phyloP scores from a whole-genome alignment of 2,113 vertebrate species.

The Entelurus aequoreus region DNA sequence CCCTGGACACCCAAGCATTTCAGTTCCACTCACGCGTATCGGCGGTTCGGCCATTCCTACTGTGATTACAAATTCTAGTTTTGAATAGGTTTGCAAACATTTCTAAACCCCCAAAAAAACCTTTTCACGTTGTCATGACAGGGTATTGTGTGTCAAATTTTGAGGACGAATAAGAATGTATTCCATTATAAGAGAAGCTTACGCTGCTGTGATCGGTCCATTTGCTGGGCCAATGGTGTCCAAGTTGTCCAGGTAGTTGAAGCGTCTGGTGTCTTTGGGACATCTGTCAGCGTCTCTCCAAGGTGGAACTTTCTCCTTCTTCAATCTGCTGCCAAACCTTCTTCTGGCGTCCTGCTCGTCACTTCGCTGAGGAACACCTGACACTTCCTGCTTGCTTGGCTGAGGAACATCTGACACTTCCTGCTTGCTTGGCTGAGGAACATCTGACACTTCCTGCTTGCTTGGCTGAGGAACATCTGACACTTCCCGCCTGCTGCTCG shows the following conservation, averaged over 20 bases:
- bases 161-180: too few species aligned
- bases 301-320: slow-evolving; percentile 63
- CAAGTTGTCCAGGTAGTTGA: slow-evolving; percentile 90
- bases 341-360: slow-evolving; percentile 28
- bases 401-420: slow-evolving; percentile 47
- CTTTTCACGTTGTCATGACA: too few species aligned
- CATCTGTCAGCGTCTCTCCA: slow-evolving; percentile 84
- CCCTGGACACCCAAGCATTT: too few species aligned
- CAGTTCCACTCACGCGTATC: too few species aligned
- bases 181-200: not conserved
- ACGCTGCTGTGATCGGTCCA: slow-evolving; percentile 48
- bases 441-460: slow-evolving; percentile 41
- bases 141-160: too few species aligned
- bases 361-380: slow-evolving; percentile 10
- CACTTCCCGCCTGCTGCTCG: slow-evolving; percentile 57
- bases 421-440: too few species aligned
- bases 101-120: too few species aligned
- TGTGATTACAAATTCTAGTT: too few species aligned
- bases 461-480: slow-evolving; percentile 38
- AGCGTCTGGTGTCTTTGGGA: slow-evolving; percentile 84
- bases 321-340: slow-evolving; percentile 16
- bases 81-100: not conserved
- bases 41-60: too few species aligned
- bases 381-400: slow-evolving; percentile 35
- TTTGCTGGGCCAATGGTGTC: slow-evolving; percentile 61